Evolutionary conservation across 2,888 invertebrate genomes (phyloP).

Genomic region (Subacronicta megacephala): DNA sequence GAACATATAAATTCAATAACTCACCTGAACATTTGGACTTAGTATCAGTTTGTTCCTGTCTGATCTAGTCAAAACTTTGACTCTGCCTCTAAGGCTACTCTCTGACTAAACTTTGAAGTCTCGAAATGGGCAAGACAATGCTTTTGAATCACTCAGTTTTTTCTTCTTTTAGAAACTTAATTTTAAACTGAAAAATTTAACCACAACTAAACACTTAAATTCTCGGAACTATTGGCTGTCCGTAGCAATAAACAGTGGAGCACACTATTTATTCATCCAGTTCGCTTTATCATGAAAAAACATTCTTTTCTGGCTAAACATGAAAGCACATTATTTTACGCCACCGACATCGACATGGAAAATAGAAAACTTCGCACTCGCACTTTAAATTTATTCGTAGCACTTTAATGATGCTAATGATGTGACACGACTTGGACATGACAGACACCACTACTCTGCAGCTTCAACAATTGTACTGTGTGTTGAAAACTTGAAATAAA

Average conservation of each 20-base stretch:
- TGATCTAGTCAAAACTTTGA: conserved; percentile 41
- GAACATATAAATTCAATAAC: conserved; percentile 10
- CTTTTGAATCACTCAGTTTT: neutral
- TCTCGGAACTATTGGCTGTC: no score
- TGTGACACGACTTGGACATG: conserved; percentile 5
- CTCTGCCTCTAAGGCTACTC: no score
- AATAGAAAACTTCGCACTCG: conserved; percentile 27
- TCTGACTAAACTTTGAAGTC: neutral
- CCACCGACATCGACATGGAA: neutral
- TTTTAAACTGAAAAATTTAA: no score
- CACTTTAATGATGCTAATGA: no score
- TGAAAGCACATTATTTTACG: neutral
- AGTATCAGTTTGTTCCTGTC: conserved; percentile 23
- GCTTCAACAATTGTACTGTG: no score
- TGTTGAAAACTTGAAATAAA: no score
- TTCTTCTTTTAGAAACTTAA: no score
- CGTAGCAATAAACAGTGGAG: conserved; percentile 1
- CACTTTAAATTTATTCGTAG: no score
- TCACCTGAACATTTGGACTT: conserved; percentile 46
- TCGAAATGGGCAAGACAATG: conserved; percentile 12
- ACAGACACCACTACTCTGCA: no score
- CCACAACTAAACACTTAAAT: no score
- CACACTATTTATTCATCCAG: no score
- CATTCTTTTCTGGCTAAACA: neutral
- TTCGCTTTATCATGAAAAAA: no score